Base-by-base conservation (phyloP, 2,797 vertebrate genomes). In the Erethizon dorsatum region DNA sequence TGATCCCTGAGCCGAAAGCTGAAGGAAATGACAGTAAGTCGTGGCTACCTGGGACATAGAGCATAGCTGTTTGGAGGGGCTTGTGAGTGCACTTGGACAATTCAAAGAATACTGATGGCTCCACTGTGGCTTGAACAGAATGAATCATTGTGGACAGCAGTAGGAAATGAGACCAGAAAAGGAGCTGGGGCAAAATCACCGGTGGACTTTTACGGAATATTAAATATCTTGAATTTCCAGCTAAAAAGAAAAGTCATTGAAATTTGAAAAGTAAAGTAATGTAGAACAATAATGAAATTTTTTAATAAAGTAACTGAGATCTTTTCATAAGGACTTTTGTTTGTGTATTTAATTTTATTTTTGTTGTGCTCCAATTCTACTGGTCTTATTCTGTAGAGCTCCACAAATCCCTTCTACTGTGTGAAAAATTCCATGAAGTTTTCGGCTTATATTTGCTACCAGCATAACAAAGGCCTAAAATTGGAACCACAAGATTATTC, bases 201-300 rank as follows among this genome's bases (percentile, higher is more conserved):
- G 33, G 10, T 67, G 54, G 33, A 0, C 0, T 59, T 79, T 88
- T 79, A 37, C 12, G n/a, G 6, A 28, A 20, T 47, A 59, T 59
- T 80, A 41, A 95, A 1, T 92, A n/a, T 69, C 2, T 52, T 56
- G 24, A 89, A 77, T 56, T 94, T 61, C 5, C 56, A 4, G n/a
- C 6, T 93, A 54, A 94, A 80, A 84, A 54, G 3, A 6, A 67
- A 83, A 80, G 7, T 3, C 28, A 65, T 33, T 54, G n/a, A 24
- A 80, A 87, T 56, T 67, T 89, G 3, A 69, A 11, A 28, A 69
- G 14, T 84, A 26, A n/a, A n/a, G 14, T 37, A 6, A 89, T 71
- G 67, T 45, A 83, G 12, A 89, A 78, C 12, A 61, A 80, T 56
- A 83, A 77, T 67, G 80, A 94, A 61, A 41, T 86, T 83, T 80